Conservation (phyloP, 92 coral and sea anemone species). For the Zoanthus sansibaricus region DNA sequence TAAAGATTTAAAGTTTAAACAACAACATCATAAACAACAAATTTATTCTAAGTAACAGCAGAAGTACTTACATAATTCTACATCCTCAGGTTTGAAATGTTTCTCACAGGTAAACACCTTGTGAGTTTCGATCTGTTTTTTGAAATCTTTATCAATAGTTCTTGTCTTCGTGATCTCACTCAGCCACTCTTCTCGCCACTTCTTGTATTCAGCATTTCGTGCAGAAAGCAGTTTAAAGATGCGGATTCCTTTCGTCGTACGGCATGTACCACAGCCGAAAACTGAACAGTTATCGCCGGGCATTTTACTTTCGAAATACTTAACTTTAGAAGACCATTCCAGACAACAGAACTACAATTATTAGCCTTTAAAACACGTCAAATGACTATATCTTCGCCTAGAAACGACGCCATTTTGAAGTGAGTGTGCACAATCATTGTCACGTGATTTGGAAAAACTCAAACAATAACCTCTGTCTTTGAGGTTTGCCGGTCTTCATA, state of each 20-base stretch:
- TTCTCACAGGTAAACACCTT: slow-evolving; percentile 23
- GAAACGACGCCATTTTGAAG: not conserved
- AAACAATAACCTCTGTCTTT: not conserved
- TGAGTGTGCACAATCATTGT: too few species aligned
- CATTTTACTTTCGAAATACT: slow-evolving; percentile 33
- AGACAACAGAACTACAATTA: too few species aligned
- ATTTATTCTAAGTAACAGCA: not conserved
- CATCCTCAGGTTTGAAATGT: slow-evolving; percentile 26
- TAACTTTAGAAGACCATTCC: not conserved
- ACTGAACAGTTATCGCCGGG: slow-evolving; percentile 58
- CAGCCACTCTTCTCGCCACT: slow-evolving; percentile 59
- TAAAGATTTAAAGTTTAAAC: not conserved
- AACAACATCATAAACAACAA: too few species aligned
- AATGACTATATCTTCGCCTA: not conserved
- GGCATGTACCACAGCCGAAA: slow-evolving; percentile 50
- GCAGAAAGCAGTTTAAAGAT: slow-evolving; percentile 50
- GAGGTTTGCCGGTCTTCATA: not conserved
- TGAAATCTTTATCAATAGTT: slow-evolving; percentile 46
- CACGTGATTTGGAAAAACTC: too few species aligned
- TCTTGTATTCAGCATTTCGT: slow-evolving; percentile 53
- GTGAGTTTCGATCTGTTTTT: slow-evolving; percentile 49
- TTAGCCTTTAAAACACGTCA: too few species aligned
- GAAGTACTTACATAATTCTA: slow-evolving; percentile 55
- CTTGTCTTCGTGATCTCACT: slow-evolving; percentile 51
- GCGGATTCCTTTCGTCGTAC: slow-evolving; percentile 48